Conservation (phyloP, 2,888 invertebrate genomes). For the Drosophila ezoana region DNA sequence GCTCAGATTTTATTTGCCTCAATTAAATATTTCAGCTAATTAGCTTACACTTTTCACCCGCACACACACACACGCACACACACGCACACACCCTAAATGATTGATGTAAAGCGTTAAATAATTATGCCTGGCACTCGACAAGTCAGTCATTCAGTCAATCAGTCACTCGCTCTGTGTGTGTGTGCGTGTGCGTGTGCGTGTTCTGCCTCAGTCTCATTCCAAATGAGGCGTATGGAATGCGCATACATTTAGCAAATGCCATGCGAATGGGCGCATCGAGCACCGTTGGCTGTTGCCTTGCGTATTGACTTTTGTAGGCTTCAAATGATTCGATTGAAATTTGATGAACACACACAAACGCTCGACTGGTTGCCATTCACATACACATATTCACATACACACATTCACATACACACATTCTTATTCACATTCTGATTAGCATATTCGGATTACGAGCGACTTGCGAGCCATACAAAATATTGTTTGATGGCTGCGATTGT, state of each 20-base stretch:
- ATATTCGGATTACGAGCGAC: conserved; percentile 8
- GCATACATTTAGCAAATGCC: conserved; percentile 42
- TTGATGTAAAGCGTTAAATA: conserved; percentile 71
- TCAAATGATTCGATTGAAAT: conserved; percentile 57
- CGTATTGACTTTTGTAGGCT: conserved; percentile 50
- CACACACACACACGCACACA: conserved; percentile 18
- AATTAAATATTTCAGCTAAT: conserved; percentile 78
- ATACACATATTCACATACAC: conserved; percentile 20
- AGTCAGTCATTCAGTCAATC: conserved; percentile 20
- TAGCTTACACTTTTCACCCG: conserved; percentile 70
- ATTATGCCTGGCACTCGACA: conserved; percentile 57
- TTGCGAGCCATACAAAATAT: conserved; percentile 3
- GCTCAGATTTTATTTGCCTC: conserved; percentile 68
- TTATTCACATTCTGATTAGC: conserved; percentile 29
- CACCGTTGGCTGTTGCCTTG: conserved; percentile 22
- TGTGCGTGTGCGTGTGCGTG: background rate
- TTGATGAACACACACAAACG: conserved; percentile 37
- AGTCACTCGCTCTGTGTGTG: background rate
- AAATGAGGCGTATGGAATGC: conserved; percentile 42
- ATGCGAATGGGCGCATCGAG: conserved; percentile 30
- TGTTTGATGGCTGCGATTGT: background rate
- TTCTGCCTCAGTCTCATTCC: background rate
- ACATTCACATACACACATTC: conserved; percentile 14
- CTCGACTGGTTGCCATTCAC: conserved; percentile 40
- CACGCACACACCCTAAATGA: conserved; percentile 41